Conservation (phyloP, 2,797 vertebrate species). For the Pangasius larnaudii region DNA sequence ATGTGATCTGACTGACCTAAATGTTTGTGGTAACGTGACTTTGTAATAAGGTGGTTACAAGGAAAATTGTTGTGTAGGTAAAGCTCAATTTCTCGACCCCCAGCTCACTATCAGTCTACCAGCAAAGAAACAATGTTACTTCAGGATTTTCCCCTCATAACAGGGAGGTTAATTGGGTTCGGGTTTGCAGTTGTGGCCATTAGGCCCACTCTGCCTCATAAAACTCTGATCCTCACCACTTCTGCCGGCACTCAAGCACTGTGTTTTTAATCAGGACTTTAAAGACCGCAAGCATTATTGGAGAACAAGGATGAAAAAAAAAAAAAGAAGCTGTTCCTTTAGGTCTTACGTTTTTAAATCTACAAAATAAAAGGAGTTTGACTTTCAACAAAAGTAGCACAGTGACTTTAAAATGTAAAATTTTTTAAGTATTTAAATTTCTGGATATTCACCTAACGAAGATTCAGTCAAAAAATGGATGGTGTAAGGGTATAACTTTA, state of each 20-base stretch:
- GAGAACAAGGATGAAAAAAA: neutral
- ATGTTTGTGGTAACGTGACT: neutral
- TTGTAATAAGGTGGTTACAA: neutral
- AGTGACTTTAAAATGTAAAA: neutral
- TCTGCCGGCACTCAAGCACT: neutral
- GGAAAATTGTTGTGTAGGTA: neutral
- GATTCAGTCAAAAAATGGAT: neutral
- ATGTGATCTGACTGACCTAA: neutral
- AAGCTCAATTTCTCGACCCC: neutral
- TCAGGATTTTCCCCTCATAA: slow-evolving; percentile 36
- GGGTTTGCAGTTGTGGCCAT: slow-evolving; percentile 31
- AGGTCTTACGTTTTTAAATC: neutral
- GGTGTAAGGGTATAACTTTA: neutral
- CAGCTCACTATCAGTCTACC: slow-evolving; percentile 10
- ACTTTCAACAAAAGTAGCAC: neutral
- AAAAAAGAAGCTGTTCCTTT: neutral
- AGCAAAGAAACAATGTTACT: slow-evolving; percentile 57
- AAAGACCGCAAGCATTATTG: slow-evolving; percentile 6
- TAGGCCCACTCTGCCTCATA: slow-evolving; percentile 20
- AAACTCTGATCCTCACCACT: slow-evolving; percentile 20
- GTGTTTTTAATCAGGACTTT: slow-evolving; percentile 21
- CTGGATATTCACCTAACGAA: neutral
- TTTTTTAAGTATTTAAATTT: neutral
- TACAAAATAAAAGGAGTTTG: too few relatives aligned
- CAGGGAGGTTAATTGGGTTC: slow-evolving; percentile 38